Percentiles rank a stretch among this genome's conserved stretches.
Conservation (phyloP, 2,888 invertebrate species). For the Leucophenga maculata region DNA sequence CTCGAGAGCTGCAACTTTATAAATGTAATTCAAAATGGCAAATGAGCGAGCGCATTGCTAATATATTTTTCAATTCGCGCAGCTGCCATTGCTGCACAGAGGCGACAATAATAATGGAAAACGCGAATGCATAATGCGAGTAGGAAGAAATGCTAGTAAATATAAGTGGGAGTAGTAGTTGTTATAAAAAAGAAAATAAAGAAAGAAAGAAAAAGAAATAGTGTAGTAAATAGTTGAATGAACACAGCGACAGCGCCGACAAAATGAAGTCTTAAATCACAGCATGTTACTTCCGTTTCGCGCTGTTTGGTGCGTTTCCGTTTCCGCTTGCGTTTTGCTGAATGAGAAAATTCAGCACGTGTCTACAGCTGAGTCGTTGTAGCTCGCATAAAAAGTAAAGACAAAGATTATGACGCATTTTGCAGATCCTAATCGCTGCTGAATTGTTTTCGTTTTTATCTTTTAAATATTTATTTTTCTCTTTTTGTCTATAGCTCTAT, state of each 20-base stretch:
- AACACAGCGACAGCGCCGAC: constrained; percentile 39
- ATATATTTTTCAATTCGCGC: constrained; percentile 39
- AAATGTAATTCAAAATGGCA: constrained; percentile 27
- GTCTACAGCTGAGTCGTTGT: neutral
- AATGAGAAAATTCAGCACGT: neutral
- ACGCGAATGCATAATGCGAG: neutral
- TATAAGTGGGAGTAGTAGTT: neutral
- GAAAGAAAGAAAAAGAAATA: neutral
- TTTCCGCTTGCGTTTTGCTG: constrained; percentile 49
- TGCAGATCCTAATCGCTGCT: constrained; percentile 53
- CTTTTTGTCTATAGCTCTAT: constrained; percentile 42
- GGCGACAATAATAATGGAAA: constrained; percentile 13
- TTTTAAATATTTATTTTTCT: constrained; percentile 10
- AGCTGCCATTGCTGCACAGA: neutral
- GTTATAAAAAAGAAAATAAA: neutral
- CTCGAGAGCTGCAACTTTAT: neutral
- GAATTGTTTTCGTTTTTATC: constrained; percentile 48
- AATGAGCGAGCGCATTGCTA: constrained; percentile 29
- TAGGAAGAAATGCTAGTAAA: neutral
- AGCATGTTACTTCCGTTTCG: constrained; percentile 67
- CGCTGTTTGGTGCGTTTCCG: constrained; percentile 55
- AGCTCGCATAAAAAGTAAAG: constrained; percentile 9
- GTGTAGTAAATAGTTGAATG: neutral
- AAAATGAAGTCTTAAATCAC: constrained; percentile 67
- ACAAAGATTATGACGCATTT: constrained; percentile 21